A percentile compares a stretch with the other conserved stretches of the same genome.
phyloP scores from a whole-genome alignment of 2,113 vertebrate species.

The Nematolebias whitei region DNA sequence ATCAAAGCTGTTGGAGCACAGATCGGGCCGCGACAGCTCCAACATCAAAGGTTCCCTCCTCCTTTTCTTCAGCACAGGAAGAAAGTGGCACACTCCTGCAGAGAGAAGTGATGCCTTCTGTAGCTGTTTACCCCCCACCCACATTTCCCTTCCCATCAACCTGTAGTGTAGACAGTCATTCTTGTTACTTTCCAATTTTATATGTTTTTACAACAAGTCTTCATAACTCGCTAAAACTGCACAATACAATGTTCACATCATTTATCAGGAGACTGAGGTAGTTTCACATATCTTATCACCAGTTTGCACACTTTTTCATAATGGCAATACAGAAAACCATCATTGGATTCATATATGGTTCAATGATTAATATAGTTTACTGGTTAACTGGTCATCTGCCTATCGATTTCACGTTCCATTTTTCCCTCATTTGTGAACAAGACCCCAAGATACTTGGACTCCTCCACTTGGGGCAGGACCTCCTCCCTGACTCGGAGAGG shows the following conservation, averaged over 20 bases:
- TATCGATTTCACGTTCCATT: no score
- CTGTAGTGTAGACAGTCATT: background rate
- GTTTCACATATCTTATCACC: background rate
- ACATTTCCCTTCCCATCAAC: background rate
- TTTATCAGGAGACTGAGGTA: background rate
- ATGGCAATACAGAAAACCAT: background rate
- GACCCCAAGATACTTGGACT: no score
- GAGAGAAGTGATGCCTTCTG: constrained; percentile 9
- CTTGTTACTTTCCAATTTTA: background rate
- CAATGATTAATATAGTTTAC: no score
- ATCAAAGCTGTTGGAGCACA: constrained; percentile 4
- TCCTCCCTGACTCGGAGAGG: no score
- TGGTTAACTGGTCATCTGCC: no score
- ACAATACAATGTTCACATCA: background rate
- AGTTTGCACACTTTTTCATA: no score
- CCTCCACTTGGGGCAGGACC: no score
- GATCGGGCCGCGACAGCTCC: constrained; percentile 3
- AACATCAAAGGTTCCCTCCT: background rate
- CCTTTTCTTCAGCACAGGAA: no score
- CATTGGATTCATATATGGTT: background rate
- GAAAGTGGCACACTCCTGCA: constrained; percentile 13
- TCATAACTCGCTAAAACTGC: background rate
- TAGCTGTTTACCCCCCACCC: constrained; percentile 2
- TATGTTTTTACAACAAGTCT: background rate
- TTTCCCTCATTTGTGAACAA: no score